phyloP scores from a whole-genome alignment of 2,888 invertebrate species.

The Pardosa pseudoannulata region DNA sequence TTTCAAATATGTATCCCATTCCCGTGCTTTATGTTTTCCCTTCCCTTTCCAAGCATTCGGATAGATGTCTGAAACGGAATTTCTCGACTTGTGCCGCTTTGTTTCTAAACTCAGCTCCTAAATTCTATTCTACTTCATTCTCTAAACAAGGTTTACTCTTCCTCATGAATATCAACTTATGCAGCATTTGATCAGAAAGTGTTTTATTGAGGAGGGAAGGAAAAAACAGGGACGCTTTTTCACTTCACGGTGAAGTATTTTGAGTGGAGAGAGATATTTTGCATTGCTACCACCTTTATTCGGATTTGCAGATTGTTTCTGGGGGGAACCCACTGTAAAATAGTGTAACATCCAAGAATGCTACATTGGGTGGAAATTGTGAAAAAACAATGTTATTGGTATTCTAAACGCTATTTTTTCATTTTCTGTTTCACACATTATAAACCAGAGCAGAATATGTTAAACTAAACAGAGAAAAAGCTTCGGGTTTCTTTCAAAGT shows the following conservation, averaged over 20 bases:
- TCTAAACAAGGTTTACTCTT: slow-evolving; percentile 37
- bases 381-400: neutral
- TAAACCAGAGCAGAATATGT: too few species aligned
- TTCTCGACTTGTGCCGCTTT: neutral
- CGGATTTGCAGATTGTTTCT: neutral
- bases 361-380: slow-evolving; percentile 16
- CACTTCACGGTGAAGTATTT: neutral
- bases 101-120: neutral
- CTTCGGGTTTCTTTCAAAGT: too few species aligned
- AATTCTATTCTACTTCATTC: slow-evolving; percentile 13
- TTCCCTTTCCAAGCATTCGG: too few species aligned
- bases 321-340: neutral
- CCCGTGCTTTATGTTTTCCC: too few species aligned
- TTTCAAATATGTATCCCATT: too few species aligned
- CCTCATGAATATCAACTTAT: slow-evolving; percentile 46
- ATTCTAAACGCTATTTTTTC: too few species aligned
- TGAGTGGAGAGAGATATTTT: neutral
- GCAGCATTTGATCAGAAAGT: slow-evolving; percentile 45
- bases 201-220: slow-evolving; percentile 38
- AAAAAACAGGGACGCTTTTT: slow-evolving; percentile 23
- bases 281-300: neutral
- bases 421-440: too few species aligned
- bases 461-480: too few species aligned
- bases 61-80: neutral
- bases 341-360: neutral